Evolutionary conservation across 1,140 invertebrate species (phyloP).

Genomic region (Glossosoma conforme): DNA sequence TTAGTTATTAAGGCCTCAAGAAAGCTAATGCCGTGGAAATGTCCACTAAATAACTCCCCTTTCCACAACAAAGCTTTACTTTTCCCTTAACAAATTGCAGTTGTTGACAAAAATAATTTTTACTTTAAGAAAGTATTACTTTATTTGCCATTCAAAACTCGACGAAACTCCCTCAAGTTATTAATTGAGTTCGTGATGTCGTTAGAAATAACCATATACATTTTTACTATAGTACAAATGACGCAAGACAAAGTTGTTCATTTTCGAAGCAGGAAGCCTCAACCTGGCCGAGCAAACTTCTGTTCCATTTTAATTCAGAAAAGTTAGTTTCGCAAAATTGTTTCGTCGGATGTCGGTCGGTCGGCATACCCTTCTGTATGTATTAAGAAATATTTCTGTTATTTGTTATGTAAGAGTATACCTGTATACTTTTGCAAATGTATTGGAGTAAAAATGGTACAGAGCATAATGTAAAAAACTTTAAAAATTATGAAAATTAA

Average conservation of each 20-base stretch:
- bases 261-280: neutral
- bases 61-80: neutral
- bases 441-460: too few species aligned
- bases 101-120: constrained; percentile 1
- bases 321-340: neutral
- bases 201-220: neutral
- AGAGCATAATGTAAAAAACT: too few species aligned
- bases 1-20: too few species aligned
- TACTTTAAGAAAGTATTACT: neutral
- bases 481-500: too few species aligned
- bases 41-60: neutral
- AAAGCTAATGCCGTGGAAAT: neutral
- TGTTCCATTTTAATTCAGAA: neutral
- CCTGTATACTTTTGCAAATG: too few species aligned
- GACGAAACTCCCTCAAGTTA: neutral
- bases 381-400: too few species aligned
- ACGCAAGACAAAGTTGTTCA: neutral
- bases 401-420: too few species aligned
- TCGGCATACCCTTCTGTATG: neutral
- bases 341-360: neutral
- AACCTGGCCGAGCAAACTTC: neutral
- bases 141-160: neutral
- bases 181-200: neutral
- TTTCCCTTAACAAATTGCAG: neutral
- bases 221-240: neutral